A percentile compares a stretch with the other conserved stretches of the same genome.
phyloP scores from a whole-genome alignment of 2,113 vertebrate species.

The Gasterosteus aculeatus region DNA sequence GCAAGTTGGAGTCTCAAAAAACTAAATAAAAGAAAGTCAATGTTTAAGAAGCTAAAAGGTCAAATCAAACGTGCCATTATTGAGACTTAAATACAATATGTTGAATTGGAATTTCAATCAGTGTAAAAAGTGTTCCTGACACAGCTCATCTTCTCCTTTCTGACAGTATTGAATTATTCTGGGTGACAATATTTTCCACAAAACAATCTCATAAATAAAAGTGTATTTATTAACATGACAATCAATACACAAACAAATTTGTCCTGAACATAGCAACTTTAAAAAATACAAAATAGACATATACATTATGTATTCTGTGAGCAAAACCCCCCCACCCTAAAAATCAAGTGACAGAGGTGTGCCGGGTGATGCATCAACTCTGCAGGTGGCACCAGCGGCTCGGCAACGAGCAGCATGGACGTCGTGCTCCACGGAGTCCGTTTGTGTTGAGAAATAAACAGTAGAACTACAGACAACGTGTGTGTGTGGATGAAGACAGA shows the following conservation, averaged over 20 bases:
- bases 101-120: not conserved
- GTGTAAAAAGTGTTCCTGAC: not conserved
- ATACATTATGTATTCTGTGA: constrained; percentile 62
- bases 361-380: constrained; percentile 15
- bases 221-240: constrained; percentile 75
- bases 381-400: constrained; percentile 5
- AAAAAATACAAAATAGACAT: constrained; percentile 83
- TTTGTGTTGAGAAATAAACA: constrained; percentile 42
- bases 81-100: not conserved
- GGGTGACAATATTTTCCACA: not conserved
- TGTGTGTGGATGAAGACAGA: constrained; percentile 43
- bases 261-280: constrained; percentile 56
- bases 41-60: not conserved
- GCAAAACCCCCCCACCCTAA: constrained; percentile 26
- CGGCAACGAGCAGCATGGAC: constrained; percentile 18
- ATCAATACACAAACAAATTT: constrained; percentile 72
- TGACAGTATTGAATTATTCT: not conserved
- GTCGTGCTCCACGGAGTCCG: constrained; percentile 42
- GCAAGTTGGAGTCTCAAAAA: not conserved
- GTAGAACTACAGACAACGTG: constrained; percentile 30
- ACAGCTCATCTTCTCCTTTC: not conserved
- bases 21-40: too few species aligned
- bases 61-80: not conserved
- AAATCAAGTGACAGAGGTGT: constrained; percentile 25
- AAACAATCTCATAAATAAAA: constrained; percentile 53